Evolutionary conservation across 2,888 invertebrate genomes (phyloP), one percentile per base, ranked within the genome.

Genomic region (Aricia artaxerxes): DNA sequence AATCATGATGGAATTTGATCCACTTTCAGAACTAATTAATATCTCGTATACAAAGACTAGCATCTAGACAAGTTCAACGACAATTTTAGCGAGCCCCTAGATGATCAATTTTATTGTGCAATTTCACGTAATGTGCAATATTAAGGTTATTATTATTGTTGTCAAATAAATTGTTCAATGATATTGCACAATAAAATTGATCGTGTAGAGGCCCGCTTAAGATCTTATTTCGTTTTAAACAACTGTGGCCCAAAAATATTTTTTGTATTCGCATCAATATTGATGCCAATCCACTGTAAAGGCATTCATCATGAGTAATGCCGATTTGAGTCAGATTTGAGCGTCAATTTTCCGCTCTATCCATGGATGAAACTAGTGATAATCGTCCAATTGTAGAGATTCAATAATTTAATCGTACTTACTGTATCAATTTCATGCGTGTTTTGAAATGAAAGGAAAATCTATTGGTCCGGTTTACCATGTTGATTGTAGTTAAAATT

Each of bases 321-420:
- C 69, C 35, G 13, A 69, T 69, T 69, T 69, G 69, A 69, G 69
- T 31, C 35, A 4, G 64, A 64, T 31, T 64, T 64, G 11, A 64
- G 31, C 13, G 24, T 31, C 35, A 69, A 64, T 69, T 69, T 69
- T 69, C 69, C 69, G 69, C 69, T 69, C 69, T 69, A 35, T 11
- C 69, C 69, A 38, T 69, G 69, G 69, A 69, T 38, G 69, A 69
- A 69, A 69, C 69, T 35, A 69, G 69, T 38, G 69, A 69, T 69
- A 69, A 69, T 69, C 13, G 64, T 24, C 24, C 61, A 31, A 64
- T 64, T 64, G 64, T 35, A 69, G 4, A 5, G 69, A 69, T 69
- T 16, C 5, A 38, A 69, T 69, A 38, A 35, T 69, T 69, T 35
- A 35, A 35, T 38, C 13, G 13, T 69, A 11, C 35, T 9, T 64